Evolutionary conservation across 1,140 invertebrate genomes (phyloP).

Genomic region (Venturia canescens): DNA sequence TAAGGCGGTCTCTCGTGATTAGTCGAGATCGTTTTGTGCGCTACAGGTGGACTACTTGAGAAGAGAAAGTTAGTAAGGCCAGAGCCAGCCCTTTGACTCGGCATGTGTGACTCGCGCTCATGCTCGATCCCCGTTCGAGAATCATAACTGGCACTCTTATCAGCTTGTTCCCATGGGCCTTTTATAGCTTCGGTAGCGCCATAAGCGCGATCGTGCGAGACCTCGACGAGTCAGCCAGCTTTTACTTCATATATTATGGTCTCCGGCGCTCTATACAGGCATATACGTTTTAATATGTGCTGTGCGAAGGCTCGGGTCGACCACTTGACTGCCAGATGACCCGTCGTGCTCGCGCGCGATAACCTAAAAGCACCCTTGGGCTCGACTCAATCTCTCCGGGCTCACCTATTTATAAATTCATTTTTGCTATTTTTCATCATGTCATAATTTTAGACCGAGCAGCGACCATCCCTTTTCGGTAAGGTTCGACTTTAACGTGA

Average conservation of each 20-base stretch:
- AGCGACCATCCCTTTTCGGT: background rate
- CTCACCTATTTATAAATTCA: constrained; percentile 75
- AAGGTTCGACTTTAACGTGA: background rate
- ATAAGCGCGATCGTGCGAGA: constrained; percentile 63
- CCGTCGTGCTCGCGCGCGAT: constrained; percentile 72
- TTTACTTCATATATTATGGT: constrained; percentile 12
- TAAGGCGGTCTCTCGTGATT: constrained; percentile 27
- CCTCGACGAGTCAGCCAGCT: constrained; percentile 17
- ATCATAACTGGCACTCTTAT: constrained; percentile 70
- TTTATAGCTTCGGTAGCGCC: constrained; percentile 71
- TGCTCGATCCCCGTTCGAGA: constrained; percentile 21
- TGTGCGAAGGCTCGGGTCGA: constrained; percentile 59
- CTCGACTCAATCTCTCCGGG: constrained; percentile 74
- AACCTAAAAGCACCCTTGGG: constrained; percentile 76
- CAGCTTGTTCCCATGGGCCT: constrained; percentile 73
- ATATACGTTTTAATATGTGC: constrained; percentile 4
- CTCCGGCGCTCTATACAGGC: background rate
- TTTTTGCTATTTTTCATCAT: constrained; percentile 56
- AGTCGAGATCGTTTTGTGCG: constrained; percentile 1
- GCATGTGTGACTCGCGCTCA: background rate
- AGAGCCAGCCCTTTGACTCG: constrained; percentile 36
- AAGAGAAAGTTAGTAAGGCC: background rate
- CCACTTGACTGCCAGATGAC: constrained; percentile 78
- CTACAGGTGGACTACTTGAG: constrained; percentile 44
- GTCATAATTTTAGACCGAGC: constrained; percentile 30